Conservation (phyloP, 2,888 invertebrate species). For the Eilema sororculum region DNA sequence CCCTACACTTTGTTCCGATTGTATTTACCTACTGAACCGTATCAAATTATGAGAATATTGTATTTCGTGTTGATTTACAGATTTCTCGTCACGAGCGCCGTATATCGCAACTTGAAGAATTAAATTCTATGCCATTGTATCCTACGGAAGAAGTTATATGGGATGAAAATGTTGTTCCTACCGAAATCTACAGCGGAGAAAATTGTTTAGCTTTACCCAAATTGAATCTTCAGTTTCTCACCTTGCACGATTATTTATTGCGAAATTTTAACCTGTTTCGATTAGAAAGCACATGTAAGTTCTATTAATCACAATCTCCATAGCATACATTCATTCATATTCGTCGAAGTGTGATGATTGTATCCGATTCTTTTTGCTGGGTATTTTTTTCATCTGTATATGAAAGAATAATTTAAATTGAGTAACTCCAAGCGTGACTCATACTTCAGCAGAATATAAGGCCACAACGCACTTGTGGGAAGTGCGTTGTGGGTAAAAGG, state of each 20-base stretch:
- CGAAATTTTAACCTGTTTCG: slow-evolving; percentile 99
- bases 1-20: not conserved
- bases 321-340: not conserved
- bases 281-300: slow-evolving; percentile 98
- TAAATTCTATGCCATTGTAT: slow-evolving; percentile 99
- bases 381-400: too few relatives aligned
- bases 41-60: slow-evolving; percentile 1
- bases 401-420: not conserved
- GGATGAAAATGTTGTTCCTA: slow-evolving; percentile 99
- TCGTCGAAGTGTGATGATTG: too few relatives aligned
- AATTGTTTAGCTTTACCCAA: slow-evolving; percentile 98
- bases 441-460: not conserved
- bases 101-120: slow-evolving; percentile 96
- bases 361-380: not conserved
- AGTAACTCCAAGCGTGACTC: not conserved
- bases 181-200: slow-evolving; percentile 98
- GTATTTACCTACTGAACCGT: slow-evolving; percentile 6
- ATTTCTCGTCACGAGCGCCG: slow-evolving; percentile 95
- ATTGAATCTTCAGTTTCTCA: slow-evolving; percentile 98
- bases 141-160: slow-evolving; percentile 99
- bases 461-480: too few relatives aligned
- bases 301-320: not conserved
- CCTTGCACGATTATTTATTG: slow-evolving; percentile 98
- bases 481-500: too few relatives aligned
- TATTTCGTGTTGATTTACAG: slow-evolving; percentile 65